Evolutionary conservation across 2,797 vertebrate species (phyloP), one percentile per base, ranked within the genome.

Genomic region (Fratercula arctica): DNA sequence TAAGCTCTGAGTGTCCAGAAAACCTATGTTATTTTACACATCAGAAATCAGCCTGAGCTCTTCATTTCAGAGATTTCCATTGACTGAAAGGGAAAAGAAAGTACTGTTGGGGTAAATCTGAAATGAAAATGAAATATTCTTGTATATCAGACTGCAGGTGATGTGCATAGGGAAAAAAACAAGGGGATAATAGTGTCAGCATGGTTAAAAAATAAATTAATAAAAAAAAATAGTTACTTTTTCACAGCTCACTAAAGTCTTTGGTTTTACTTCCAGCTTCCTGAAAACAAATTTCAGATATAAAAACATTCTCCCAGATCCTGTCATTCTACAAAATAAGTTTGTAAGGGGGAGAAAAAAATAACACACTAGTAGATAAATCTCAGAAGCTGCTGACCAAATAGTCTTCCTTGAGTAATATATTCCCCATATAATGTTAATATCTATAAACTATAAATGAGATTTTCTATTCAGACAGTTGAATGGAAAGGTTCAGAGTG

Each of bases 1-100:
- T 51, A 93, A 89, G n/a, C 46, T 87, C 68, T 68, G 29, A 87
- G 33, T 24, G 35, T 94, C 83, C 84, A 95, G 93, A 96, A 92
- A 93, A 64, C 24, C 1, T 8, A 31, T 51, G 68, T 70, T 87
- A 85, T 75, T 96, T 89, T 66, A 78, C 33, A 26, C 46, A 91
- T 81, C 59, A 73, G 45, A 92, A 92, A 87, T 33, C 26, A 74
- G 45, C 11, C 35, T 80, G 66, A 90, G 33, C 70, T 68, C 70
- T 92, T 95, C 11, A 12, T 92, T 91, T 87, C 83, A 90, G 60
- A 85, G 29, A 63, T 74, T 93, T 89, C 39, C 18, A 41, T 35
- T 5, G 3, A 21, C 28, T 28, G 23, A 87, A 90, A 81, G 26
- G 41, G 57, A 89, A 76, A 91, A 83, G 11, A 77, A 78, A 54